Evolutionary conservation across 2,113 vertebrate genomes (phyloP), one percentile per base, ranked within the genome.

Genomic region (Centropristis striata): DNA sequence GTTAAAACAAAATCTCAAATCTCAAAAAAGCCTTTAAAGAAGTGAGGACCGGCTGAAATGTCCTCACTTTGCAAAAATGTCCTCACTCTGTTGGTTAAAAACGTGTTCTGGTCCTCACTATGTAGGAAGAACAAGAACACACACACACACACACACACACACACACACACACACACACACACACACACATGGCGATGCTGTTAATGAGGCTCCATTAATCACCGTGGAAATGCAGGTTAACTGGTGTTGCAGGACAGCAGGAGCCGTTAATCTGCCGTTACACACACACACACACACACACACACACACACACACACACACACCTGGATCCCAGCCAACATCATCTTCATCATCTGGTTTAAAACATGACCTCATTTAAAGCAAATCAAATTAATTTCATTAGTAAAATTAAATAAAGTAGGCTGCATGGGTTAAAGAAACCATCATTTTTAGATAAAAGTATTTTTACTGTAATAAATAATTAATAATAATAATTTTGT

Each of bases 261-360:
- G 49, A 54, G 53, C n/a, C 25, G 12, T 44, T 72, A 51, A 80
- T 72, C 69, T 72, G 51, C 69, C 58, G 32, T 65, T 21, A 41
- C 14, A 53, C 66, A 25, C 44, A 66, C 18, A 39, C 41, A 15
- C 23, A 12, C 23, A 12, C 39, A 32, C 32, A 41, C 14, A 53
- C 66, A 25, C 44, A 66, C 18, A 39, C 41, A 15, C 23, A 12
- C 23, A 12, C 39, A 32, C 42, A 55, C 58, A 50, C 71, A n/a
- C 58, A 57, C 15, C 21, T 71, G 50, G 39, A 42, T 14, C 41
- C 41, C 41, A 42, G 41, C 41, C 41, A 42, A 42, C 11, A 12
- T 42, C 41, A 47, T 47, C 44, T 20, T 47, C 46, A 18, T 47
- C 46, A 8, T 16, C 46, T 47, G 46, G 16, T 47, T 47, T 5